Base-by-base conservation (phyloP, 92 coral and sea anemone species). In the Paramuricea clavata region DNA sequence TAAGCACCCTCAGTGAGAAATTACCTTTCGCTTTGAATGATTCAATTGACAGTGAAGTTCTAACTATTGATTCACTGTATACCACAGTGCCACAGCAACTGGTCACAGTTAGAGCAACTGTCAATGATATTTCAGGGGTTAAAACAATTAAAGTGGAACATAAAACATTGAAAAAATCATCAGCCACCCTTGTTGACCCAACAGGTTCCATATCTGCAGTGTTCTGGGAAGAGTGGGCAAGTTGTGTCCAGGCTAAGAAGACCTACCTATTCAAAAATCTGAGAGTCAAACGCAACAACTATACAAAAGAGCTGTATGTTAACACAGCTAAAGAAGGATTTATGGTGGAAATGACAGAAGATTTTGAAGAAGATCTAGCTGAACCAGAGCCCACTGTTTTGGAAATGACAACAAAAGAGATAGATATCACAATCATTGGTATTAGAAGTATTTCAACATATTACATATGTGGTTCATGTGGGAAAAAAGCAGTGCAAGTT, bases 401-500 rank as follows among this genome's bases (percentile, higher is more conserved):
- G 39, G 76, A 32, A 9, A 35, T 70, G 49, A 26, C 76, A 70
- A 70, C 76, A 70, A 70, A n/a, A 54, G 71, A 64, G 71, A 64
- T 64, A 8, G 71, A 33, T 8, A 64, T 64, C 33, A 23, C 71
- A 64, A 64, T 64, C 30, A 64, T 64, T 64, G 71, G 71, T 27
- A 64, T 70, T 12, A 70, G 33, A 39, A 39, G 27, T 26, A 39
- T 70, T 35, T 70, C 76, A 3, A 70, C 50, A 7, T 70, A 70
- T 50, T 70, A 70, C 52, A 39, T 31, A 35, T 70, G 76, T 5
- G 33, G 52, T 39, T 35, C 76, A 1, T 70, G 76, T 70, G 76
- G 76, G 12, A 86, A 70, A 83, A 86, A 74, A 57, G 86, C 84
- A 35, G 83, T 80, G 62, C 47, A 28, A 61, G 76, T 47, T 47